A percentile compares a stretch with the other conserved stretches of the same genome.
Evolutionary conservation across 2,888 invertebrate species (phyloP).

Genomic region (Meliscaeva auricollis): DNA sequence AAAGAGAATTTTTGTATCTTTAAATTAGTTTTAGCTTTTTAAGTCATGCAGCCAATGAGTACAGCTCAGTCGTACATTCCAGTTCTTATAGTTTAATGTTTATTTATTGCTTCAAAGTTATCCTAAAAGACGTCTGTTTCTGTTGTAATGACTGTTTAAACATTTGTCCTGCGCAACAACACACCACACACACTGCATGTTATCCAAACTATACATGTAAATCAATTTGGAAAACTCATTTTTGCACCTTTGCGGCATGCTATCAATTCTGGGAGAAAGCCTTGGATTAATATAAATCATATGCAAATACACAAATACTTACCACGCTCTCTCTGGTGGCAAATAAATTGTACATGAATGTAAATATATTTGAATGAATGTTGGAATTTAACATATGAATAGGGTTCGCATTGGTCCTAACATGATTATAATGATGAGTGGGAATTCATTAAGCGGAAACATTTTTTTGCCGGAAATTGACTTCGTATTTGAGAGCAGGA

Average conservation of each 20-base stretch:
- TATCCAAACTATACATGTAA: neutral
- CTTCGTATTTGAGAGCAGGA: neutral
- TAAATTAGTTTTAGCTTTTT: too few species aligned
- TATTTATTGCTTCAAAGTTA: neutral
- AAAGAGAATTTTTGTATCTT: too few species aligned
- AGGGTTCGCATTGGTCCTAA: neutral
- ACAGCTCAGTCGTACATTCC: neutral
- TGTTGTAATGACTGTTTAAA: neutral
- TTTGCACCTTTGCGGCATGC: neutral
- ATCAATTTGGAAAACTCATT: slow-evolving; percentile 41
- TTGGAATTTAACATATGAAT: neutral
- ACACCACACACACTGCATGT: neutral
- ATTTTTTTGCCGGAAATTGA: neutral
- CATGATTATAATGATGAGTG: too few species aligned
- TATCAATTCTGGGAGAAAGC: slow-evolving; percentile 11
- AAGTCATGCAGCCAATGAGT: too few species aligned
- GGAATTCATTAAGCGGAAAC: neutral
- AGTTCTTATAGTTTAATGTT: neutral
- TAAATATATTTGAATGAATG: neutral
- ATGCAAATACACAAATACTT: slow-evolving; percentile 44
- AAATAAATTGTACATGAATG: slow-evolving; percentile 34
- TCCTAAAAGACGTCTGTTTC: too few species aligned
- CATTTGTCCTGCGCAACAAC: slow-evolving; percentile 5
- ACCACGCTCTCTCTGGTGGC: slow-evolving; percentile 2
- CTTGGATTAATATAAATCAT: slow-evolving; percentile 60